phyloP scores from a whole-genome alignment of 2,888 invertebrate species.

The Drosophila bunnanda region DNA sequence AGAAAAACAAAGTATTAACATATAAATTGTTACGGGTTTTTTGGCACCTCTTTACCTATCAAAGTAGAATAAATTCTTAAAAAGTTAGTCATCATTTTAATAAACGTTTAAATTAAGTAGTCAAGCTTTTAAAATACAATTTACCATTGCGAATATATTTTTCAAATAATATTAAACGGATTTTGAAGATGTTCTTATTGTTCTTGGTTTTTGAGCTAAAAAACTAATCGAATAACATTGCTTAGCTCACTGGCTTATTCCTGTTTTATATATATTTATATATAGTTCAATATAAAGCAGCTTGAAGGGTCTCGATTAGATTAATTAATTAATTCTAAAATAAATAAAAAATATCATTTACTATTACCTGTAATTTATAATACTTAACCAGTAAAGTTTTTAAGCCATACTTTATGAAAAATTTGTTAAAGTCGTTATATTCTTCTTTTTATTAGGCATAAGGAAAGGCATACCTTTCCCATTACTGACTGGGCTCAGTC shows the following conservation, averaged over 20 bases:
- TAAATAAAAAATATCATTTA: no score
- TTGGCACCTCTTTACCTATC: background rate
- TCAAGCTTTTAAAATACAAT: no score
- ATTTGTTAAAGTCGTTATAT: background rate
- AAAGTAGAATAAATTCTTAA: background rate
- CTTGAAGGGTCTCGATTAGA: no score
- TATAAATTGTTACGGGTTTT: slow-evolving; percentile 5
- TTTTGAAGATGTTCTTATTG: no score
- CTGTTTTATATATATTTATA: no score
- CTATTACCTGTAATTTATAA: background rate
- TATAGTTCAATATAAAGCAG: no score
- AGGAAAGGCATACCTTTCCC: background rate
- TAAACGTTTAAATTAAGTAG: no score
- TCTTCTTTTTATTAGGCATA: background rate
- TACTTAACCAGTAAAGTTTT: background rate
- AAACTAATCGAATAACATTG: no score
- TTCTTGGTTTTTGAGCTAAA: no score
- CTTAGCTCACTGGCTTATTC: no score
- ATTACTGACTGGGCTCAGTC: background rate
- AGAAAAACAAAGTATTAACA: slow-evolving; percentile 7
- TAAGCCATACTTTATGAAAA: background rate
- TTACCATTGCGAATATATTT: background rate
- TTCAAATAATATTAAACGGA: background rate
- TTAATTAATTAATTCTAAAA: no score
- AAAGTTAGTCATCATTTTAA: background rate